Percentiles rank a stretch among this genome's conserved stretches.
Evolutionary conservation across 2,888 invertebrate species (phyloP).

Genomic region (Cremastinae sp.): DNA sequence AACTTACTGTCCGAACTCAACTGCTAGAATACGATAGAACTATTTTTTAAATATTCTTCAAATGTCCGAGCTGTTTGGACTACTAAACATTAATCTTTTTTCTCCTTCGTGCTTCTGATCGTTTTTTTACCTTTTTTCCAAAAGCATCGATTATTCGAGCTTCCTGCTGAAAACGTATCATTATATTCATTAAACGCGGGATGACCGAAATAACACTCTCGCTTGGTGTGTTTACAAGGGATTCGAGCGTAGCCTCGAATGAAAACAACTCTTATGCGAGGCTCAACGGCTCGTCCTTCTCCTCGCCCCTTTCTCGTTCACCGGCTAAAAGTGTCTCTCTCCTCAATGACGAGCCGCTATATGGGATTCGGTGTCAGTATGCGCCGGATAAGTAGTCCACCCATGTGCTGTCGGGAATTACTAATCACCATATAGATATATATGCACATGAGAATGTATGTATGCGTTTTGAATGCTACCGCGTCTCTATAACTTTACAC

Average conservation of each 20-base stretch:
- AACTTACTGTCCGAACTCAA: no score
- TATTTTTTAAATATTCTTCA: no score
- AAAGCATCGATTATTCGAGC: no score
- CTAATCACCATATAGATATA: slow-evolving; percentile 67
- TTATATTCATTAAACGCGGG: background rate
- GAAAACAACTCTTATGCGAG: slow-evolving; percentile 15
- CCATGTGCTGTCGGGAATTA: slow-evolving; percentile 72
- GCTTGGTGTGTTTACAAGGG: background rate
- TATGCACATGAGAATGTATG: slow-evolving; percentile 5
- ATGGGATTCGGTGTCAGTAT: slow-evolving; percentile 78
- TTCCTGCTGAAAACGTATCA: background rate
- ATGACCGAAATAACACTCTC: background rate
- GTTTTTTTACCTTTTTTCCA: no score
- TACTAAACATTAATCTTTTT: no score
- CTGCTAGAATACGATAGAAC: no score
- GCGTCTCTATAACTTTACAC: background rate
- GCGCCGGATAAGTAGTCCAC: slow-evolving; percentile 75
- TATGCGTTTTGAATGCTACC: slow-evolving; percentile 7
- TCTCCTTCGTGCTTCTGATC: no score
- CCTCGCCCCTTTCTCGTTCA: slow-evolving; percentile 49
- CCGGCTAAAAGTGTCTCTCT: slow-evolving; percentile 36
- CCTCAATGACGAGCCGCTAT: slow-evolving; percentile 65
- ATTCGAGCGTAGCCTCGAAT: background rate
- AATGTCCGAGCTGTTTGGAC: no score
- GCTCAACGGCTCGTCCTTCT: slow-evolving; percentile 26